Conservation (phyloP, 2,888 invertebrate genomes). For the Eupithecia exiguata region DNA sequence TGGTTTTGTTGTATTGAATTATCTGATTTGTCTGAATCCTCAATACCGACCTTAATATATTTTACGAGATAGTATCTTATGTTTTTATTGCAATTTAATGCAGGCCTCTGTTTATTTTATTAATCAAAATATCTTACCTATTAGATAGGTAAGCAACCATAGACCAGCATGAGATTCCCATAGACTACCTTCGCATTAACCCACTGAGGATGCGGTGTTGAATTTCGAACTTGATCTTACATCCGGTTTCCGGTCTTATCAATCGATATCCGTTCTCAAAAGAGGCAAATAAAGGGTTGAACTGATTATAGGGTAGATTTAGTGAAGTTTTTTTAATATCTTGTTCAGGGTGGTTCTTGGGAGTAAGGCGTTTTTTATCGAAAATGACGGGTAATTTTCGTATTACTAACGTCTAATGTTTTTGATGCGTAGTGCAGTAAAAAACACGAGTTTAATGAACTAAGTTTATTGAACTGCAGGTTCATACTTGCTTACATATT, state of each 20-base stretch:
- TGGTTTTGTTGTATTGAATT: background rate
- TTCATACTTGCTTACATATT: background rate
- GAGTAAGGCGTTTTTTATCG: conserved; percentile 3
- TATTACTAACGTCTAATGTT: background rate
- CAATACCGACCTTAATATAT: background rate
- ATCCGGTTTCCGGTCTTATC: conserved; percentile 51
- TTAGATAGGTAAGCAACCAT: conserved; percentile 22
- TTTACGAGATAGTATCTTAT: background rate
- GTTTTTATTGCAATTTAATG: background rate
- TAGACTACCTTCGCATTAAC: conserved; percentile 49
- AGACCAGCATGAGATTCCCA: conserved; percentile 19
- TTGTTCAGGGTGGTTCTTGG: conserved; percentile 14
- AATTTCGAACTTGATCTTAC: conserved; percentile 50
- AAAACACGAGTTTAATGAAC: conserved; percentile 6
- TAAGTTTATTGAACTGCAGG: conserved; percentile 10
- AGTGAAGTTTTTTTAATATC: conserved; percentile 19
- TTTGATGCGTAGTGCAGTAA: background rate
- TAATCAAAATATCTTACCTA: background rate
- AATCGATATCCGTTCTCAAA: conserved; percentile 58
- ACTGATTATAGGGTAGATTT: conserved; percentile 40
- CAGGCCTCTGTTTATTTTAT: background rate
- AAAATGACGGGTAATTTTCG: background rate
- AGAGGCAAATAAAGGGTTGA: conserved; percentile 58
- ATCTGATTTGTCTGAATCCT: background rate
- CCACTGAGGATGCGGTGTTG: conserved; percentile 54